Base-by-base conservation (phyloP, 2,888 invertebrate species). In the Meiosimyza decipiens region DNA sequence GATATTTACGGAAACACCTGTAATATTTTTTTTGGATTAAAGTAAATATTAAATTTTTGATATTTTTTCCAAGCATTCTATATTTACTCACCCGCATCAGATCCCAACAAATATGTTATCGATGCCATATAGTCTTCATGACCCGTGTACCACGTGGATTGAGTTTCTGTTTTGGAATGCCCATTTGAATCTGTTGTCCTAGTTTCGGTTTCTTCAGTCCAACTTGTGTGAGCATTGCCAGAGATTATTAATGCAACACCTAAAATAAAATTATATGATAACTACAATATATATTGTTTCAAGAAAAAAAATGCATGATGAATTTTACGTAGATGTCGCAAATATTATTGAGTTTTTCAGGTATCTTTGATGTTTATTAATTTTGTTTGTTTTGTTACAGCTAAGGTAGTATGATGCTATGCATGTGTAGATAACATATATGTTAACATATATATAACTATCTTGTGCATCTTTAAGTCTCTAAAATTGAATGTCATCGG, bases 41-140 rank as follows among this genome's bases (percentile, higher is more conserved):
- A 71, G 62, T 33, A 33, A 16, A 12, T 50, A 54, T 47, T 16
- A 65, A 60, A 60, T 16, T 11, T 50, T 13, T 62, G 18, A 16
- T 55, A 52, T 51, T 15, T 13, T 33, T 3, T 54, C 28, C 4
- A 59, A 9, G 51, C 7, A 28, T 66, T 63, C 6, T 15, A 9
- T 33, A 47, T 40, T 50, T 28, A 75, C 69, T 47, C 73, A 89
- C 89, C 88, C 76, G 79, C 82, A 74, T 85, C 83, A 5, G 87
- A 86, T 5, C 90, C 90, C 18, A 88, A 79, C 6, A 90, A 76
- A 70, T 85, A 89, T 1, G 83, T 82, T 75, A 87, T 88, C 0
- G 81, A 77, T 18, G 86, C 85, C 28, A 90, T 81, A 78, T 90
- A 90, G 55, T 85, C 84, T 55, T 82, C 83, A 4, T 76, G 79